Conservation (phyloP, 2,797 vertebrate genomes). For the Sebastes jordani region DNA sequence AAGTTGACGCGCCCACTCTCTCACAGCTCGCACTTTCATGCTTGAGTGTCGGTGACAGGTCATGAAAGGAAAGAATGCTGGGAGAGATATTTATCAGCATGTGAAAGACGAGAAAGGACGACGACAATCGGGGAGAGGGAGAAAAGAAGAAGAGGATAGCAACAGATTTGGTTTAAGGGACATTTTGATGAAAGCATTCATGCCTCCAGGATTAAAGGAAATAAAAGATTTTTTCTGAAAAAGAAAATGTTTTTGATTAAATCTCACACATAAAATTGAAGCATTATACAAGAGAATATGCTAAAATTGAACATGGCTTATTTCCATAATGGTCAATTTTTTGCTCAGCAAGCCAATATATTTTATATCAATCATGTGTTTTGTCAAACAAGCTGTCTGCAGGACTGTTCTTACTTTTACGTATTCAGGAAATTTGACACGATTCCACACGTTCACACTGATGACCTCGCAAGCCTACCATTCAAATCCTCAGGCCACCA, state of each 20-base stretch:
- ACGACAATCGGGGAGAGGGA: slow-evolving; percentile 30
- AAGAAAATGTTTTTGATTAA: neutral
- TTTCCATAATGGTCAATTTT: neutral
- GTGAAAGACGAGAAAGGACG: slow-evolving; percentile 58
- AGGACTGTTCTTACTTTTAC: neutral
- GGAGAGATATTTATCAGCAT: slow-evolving; percentile 69
- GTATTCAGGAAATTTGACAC: neutral
- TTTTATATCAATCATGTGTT: neutral
- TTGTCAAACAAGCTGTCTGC: neutral
- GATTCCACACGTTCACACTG: neutral
- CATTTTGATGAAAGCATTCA: neutral
- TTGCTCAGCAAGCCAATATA: neutral
- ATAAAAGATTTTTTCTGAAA: neutral
- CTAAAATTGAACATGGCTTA: neutral
- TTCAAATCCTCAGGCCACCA: neutral
- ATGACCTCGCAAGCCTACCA: neutral
- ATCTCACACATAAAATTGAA: neutral
- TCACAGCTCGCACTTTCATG: slow-evolving; percentile 48
- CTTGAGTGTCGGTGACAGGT: slow-evolving; percentile 57
- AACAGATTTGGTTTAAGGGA: slow-evolving; percentile 31
- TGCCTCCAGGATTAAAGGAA: neutral
- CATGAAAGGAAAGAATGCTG: slow-evolving; percentile 70
- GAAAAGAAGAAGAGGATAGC: neutral
- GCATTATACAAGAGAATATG: neutral
- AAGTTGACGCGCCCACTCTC: slow-evolving; percentile 40